Evolutionary conservation across 2,888 invertebrate species (phyloP).

Genomic region (Abrostola tripartita): DNA sequence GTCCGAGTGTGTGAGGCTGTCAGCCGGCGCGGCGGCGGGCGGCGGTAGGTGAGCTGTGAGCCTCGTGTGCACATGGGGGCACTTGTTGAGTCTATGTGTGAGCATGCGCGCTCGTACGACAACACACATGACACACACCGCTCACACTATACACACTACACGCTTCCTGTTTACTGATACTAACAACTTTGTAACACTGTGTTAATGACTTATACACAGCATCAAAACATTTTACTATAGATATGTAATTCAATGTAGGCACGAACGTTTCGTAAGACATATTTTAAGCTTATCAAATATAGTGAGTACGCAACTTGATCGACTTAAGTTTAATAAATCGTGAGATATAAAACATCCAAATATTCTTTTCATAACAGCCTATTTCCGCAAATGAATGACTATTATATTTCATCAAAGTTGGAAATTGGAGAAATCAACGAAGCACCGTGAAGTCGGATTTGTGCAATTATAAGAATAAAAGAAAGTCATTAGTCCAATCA

Average conservation of each 20-base stretch:
- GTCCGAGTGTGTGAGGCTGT: slow-evolving; percentile 49
- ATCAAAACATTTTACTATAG: slow-evolving; percentile 2
- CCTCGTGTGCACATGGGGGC: slow-evolving; percentile 78
- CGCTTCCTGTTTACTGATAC: slow-evolving; percentile 35
- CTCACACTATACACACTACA: slow-evolving; percentile 33
- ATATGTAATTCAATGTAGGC: not conserved
- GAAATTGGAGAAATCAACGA: slow-evolving; percentile 65
- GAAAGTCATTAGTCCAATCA: slow-evolving; percentile 85
- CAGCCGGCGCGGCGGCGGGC: slow-evolving; percentile 37
- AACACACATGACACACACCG: slow-evolving; percentile 51
- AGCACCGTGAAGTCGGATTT: slow-evolving; percentile 77
- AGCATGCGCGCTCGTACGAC: slow-evolving; percentile 71
- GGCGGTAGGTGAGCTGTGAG: slow-evolving; percentile 33
- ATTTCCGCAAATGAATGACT: slow-evolving; percentile 70
- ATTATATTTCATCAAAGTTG: slow-evolving; percentile 75
- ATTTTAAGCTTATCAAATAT: slow-evolving; percentile 31
- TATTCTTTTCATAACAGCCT: slow-evolving; percentile 60
- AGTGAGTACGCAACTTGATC: slow-evolving; percentile 52
- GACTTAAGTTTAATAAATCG: slow-evolving; percentile 59
- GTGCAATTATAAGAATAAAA: slow-evolving; percentile 83
- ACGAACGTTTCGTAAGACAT: slow-evolving; percentile 1
- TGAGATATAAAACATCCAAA: slow-evolving; percentile 53
- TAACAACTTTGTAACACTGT: slow-evolving; percentile 8
- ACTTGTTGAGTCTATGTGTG: slow-evolving; percentile 82
- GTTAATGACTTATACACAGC: slow-evolving; percentile 22